Evolutionary conservation across 2,888 invertebrate species (phyloP), one percentile per base, ranked within the genome.

Genomic region (Metacarcinus magister): DNA sequence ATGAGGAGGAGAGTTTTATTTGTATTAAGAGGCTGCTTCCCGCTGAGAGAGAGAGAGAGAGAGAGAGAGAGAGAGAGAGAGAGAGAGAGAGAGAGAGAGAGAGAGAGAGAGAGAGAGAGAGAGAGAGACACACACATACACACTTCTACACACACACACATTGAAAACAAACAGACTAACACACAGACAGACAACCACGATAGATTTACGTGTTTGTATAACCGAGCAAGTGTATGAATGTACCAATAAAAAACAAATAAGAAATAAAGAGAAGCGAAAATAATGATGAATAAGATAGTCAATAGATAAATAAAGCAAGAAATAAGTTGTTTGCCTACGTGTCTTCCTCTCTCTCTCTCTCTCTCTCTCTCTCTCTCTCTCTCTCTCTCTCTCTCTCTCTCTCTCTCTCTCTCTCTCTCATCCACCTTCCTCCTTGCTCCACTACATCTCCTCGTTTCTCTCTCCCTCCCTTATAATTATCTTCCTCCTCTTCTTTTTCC

Each of bases 1-100:
- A 46, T 89, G 87, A 94, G 48, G n/a, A 32, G 87, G 32, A 48
- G 32, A 60, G 23, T 94, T 94, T 94, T 94, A 46, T 82, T 82
- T 82, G 28, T 82, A 8, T 28, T 82, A 82, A 82, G 67, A 82
- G 82, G 82, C 32, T 82, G 32, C 32, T 82, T 32, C 82, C 82
- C 82, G 8, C 82, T 32, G 32, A 93, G 19, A 28, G 54, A 67
- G 67, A 67, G 67, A 67, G 67, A 67, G 67, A n/a, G 67, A 67
- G n/a, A 67, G n/a, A 67, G 67, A n/a, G n/a, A n/a, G n/a, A n/a
- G 67, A 67, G 67, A 67, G 67, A 67, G n/a, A 67, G 67, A n/a
- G 67, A 8, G 60, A 60, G 60, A 60, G 46, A 60, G 60, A 19
- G 60, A 60, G 60, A 60, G 60, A 60, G 60, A 60, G 46, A 60